Conservation (phyloP, 2,888 invertebrate genomes). For the Spodoptera littoralis region DNA sequence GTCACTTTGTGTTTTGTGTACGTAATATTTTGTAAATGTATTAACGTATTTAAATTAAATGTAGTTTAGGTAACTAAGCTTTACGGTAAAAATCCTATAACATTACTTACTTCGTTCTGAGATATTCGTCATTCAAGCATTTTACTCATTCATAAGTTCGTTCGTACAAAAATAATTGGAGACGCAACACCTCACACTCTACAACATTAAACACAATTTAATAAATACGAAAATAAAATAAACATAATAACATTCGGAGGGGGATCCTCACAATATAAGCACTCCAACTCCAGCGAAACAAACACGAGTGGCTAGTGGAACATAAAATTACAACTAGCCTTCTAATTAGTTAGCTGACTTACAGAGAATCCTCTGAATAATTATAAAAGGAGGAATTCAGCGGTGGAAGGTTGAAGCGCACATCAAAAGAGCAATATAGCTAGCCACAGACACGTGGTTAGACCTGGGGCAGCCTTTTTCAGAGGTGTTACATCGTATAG, state of each 20-base stretch:
- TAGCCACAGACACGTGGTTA: conserved; percentile 45
- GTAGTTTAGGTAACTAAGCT: no score
- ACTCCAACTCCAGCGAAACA: conserved; percentile 1
- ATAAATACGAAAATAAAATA: background rate
- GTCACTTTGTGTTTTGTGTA: no score
- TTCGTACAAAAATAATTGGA: no score
- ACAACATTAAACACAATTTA: background rate
- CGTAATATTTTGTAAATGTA: no score
- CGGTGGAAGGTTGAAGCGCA: conserved; percentile 37
- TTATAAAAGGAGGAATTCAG: conserved; percentile 64
- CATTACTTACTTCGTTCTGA: no score
- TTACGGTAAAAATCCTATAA: no score
- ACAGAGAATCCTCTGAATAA: conserved; percentile 71
- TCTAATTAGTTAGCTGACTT: conserved; percentile 61
- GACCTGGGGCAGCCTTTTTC: conserved; percentile 31
- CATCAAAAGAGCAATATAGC: conserved; percentile 64
- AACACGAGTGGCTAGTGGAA: conserved; percentile 23
- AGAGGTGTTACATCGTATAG: background rate
- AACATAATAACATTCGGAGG: background rate
- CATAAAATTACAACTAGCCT: conserved; percentile 42
- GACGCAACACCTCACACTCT: background rate
- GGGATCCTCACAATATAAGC: conserved; percentile 7
- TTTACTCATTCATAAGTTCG: no score
- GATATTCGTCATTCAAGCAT: no score
- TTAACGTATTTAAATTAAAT: no score